Evolutionary conservation across 2,113 vertebrate species (phyloP), one percentile per base, ranked within the genome.

Genomic region (Psittacula cyanocephala): DNA sequence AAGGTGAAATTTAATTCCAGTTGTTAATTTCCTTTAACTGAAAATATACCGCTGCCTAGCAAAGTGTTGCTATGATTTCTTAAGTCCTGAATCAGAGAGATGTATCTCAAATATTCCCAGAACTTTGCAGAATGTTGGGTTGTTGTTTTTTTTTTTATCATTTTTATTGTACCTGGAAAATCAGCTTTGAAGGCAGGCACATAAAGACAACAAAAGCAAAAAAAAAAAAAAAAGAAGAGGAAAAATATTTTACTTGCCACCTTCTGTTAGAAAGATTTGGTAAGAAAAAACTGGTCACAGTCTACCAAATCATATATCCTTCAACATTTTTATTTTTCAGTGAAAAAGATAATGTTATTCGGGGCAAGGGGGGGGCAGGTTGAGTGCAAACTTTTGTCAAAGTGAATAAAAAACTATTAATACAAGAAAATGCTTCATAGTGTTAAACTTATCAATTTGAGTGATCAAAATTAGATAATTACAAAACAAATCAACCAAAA

Each of bases 361-460:
- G 8, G 14, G 7, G 11, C 7, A 7, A 0, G 0, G 4, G 33
- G 82, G 9, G 6, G 72, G 16, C 29, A 89, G 17, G 13, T 1
- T 50, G 17, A 84, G 6, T 84, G 76, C 70, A 72, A 89, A 37
- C 17, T 55, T 81, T 47, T 35, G 37, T 47, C 25, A 15, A 75
- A 59, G 12, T 64, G 28, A 88, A 13, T 46, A 62, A 81, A 37
- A 52, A 65, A 22, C 22, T 93, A 79, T 74, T 71, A 64, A 79
- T 31, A 64, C 4, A 89, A 81, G 31, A 82, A 93, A 88, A 93
- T 50, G 63, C 14, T 60, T 72, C 9, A 13, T 10, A 70, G 19
- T 43, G 37, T 39, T 76, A 79, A 76, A 13, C 35, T 18, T 41
- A 31, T 57, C 13, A 7, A 55, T 55, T 76, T 13, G 44, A 72